These are phyloP conservation scores for Drosophila lutescens DNA, from an alignment of 2,888 invertebrate species.

Conservation along the genomic window DNA sequence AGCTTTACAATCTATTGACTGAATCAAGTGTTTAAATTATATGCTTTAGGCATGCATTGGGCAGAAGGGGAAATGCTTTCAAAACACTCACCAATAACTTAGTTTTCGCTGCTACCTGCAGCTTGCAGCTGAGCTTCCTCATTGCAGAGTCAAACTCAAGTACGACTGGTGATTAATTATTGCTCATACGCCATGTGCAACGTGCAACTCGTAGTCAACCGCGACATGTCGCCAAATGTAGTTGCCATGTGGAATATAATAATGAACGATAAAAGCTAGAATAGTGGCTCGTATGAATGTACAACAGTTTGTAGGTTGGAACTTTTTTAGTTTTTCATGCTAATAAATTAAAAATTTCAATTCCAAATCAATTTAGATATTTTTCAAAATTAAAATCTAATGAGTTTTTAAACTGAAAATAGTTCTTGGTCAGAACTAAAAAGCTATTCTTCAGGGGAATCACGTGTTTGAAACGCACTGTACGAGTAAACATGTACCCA, in stretches of 20 bases:
- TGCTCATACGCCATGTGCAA: slow-evolving; percentile 70
- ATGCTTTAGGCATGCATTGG: slow-evolving; percentile 2
- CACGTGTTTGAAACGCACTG: slow-evolving; percentile 9
- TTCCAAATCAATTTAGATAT: not conserved
- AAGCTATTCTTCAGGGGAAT: not conserved
- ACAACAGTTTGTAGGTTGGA: too few relatives aligned
- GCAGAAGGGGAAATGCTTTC: slow-evolving; percentile 9
- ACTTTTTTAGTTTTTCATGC: not conserved
- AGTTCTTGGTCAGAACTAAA: not conserved
- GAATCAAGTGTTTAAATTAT: not conserved
- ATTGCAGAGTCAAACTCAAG: slow-evolving; percentile 36
- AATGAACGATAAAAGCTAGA: slow-evolving; percentile 17
- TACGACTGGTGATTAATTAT: slow-evolving; percentile 55
- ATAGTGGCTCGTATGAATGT: not conserved
- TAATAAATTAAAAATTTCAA: not conserved
- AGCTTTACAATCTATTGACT: not conserved
- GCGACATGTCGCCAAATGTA: slow-evolving; percentile 50
- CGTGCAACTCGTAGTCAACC: slow-evolving; percentile 40
- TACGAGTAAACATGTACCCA: slow-evolving; percentile 20
- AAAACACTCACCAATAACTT: slow-evolving; percentile 4
- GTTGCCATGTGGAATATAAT: slow-evolving; percentile 32
- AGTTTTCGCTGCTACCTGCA: not conserved
- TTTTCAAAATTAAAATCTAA: not conserved
- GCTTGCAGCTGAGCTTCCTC: slow-evolving; percentile 14
- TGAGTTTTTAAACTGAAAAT: too few relatives aligned